Evolutionary conservation across 1,140 invertebrate species (phyloP), one percentile per base, ranked within the genome.

Genomic region (Papilio polytes): DNA sequence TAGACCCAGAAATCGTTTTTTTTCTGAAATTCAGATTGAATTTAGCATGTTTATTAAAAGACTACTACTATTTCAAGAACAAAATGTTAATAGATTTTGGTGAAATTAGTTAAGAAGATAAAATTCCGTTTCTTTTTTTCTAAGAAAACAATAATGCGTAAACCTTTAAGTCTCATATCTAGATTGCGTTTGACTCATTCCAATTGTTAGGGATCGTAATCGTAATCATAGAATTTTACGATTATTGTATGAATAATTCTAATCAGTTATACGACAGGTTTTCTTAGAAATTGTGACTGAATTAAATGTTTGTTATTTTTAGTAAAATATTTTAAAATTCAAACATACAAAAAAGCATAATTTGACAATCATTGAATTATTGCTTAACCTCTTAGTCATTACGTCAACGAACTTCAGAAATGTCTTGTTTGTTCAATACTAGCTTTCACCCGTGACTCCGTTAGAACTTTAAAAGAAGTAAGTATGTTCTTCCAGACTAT

Each of bases 121-220:
- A 31, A 63, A 22, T 31, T 15, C 2, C 1, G 15, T 15, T 26
- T 13, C n/a, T 66, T 31, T 13, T 26, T 26, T 66, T 66, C 22
- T 66, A 15, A 31, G 22, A 26, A 26, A 31, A 66, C 0, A 12
- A 26, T 2, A 3, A 66, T 66, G 26, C 3, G 26, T 66, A 31
- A 13, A 66, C 63, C 12, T 31, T 66, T 31, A 26, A 66, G 36
- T 31, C 22, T 31, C 63, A 12, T 31, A 66, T 66, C 63, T 31
- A 31, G 63, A 66, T 66, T 66, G 63, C 12, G 63, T 31, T 66
- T 66, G 22, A 66, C 63, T 66, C 63, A 66, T 66, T 66, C 22
- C 22, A 26, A 66, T 66, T 66, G 22, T 66, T 66, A 66, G 63
- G 36, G 4, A 36, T 36, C 3, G 36, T 26, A 22, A 63, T 63